Base-by-base conservation (phyloP, 2,888 invertebrate species). In the Stenchaetothrips biformis region DNA sequence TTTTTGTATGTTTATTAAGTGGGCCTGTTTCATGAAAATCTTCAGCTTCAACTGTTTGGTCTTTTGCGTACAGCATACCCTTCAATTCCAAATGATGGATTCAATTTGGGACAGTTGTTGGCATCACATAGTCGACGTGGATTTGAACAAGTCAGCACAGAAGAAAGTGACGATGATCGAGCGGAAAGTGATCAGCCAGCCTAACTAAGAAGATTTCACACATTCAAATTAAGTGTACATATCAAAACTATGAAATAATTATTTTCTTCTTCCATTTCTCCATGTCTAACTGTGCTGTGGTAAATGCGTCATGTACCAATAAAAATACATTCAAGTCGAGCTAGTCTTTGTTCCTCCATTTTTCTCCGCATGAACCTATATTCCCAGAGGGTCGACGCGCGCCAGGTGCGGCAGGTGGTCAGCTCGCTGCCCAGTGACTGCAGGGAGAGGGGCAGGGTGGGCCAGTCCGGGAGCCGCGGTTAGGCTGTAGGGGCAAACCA, bases 81-180 rank as follows among this genome's bases (percentile, higher is more conserved):
- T 25, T 11, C 67, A 11, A 74, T 74, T 25, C 67, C 67, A 74
- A 74, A 74, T n/a, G 67, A 74, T 21, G 67, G 67, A 74, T 74
- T 74, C 67, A 74, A 25, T 21, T 74, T 74, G 67, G 67, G 67
- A 9, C 67, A 74, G 7, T 74, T 74, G 25, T 25, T 74, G 67
- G 67, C 67, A 2, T 74, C 67, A 74, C 67, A 74, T 74, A 74
- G 67, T 25, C 67, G 67, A 74, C 7, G 67, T 25, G 67, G 67
- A 74, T 74, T 74, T 74, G 67, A 74, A 25, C 67, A 74, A 74
- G 67, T 74, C n/a, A 74, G 67, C 11, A 74, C 67, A 7, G 67
- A 74, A 25, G 67, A 74, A 74, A 74, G 67, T 74, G 67, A 74
- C 11, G 67, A 74, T 21, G 67, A 74, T 21, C 21, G 67, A 74